Base-by-base conservation (phyloP, 2,113 vertebrate species). In the Columba livia region DNA sequence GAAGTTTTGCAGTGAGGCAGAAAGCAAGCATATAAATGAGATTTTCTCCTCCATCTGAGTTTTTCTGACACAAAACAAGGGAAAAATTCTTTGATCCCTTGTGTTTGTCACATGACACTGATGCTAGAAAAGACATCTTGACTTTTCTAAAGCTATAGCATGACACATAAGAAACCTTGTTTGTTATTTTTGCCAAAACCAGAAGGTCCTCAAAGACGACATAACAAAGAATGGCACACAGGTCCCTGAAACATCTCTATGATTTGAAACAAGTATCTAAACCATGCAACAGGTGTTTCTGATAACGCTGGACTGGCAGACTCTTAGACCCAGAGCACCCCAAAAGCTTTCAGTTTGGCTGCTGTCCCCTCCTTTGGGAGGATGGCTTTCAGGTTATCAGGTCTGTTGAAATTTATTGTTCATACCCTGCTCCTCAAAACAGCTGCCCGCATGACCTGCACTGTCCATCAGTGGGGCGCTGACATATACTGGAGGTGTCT, bases 101-200 rank as follows among this genome's bases (percentile, higher is more conserved):
- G n/a, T 12, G 28, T 54, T 42, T 78, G 25, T 81, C 50, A 64
- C 53, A 53, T 0, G 0, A 54, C 36, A 56, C 10, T 44, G 9
- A 8, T 56, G 29, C 53, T 74, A 86, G 32, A 78, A 96, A 88
- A 74, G 6, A n/a, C 11, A 53, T 86, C 62, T 74, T 75, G 44
- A 56, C 62, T 81, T 78, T 87, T 57, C 53, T 78, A 84, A 93
- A 78, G 64, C 23, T 71, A 44, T 24, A 88, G 29, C 32, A 44
- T 62, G 69, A 96, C 51, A 23, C 23, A 44, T 71, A 50, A 88
- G 74, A 54, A 3, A 1, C 4, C 15, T 67, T 80, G 36, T 80
- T 93, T 78, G 77, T 95, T 84, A 44, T 90, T 93, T 89, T 92
- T 95, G 56, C 38, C 70, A 56, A 86, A 92, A 60, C 7, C 48